Percentiles rank a stretch among this genome's conserved stretches.
phyloP scores from a whole-genome alignment of 2,888 invertebrate species.

The Caenorhabditis doughertyi region DNA sequence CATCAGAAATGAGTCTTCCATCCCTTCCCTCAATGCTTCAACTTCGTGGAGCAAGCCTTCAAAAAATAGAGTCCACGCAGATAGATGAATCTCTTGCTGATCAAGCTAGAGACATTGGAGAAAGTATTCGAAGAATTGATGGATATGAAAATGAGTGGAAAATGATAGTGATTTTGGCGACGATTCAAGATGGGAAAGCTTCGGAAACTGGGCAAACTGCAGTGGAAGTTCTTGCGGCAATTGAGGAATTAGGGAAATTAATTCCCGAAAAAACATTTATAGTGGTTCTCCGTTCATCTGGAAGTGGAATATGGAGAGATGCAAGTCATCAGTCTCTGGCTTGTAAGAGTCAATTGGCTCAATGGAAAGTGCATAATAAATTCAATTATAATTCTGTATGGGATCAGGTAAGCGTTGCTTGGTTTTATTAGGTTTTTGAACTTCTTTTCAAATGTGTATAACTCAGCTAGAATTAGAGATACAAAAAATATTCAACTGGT shows the following conservation, averaged over 20 bases:
- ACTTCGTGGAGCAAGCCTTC: slow-evolving; percentile 65
- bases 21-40: slow-evolving; percentile 68
- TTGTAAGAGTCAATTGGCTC: slow-evolving; percentile 67
- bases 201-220: slow-evolving; percentile 75
- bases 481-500: too few relatives aligned
- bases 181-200: slow-evolving; percentile 74
- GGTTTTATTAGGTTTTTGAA: too few relatives aligned
- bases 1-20: slow-evolving; percentile 63
- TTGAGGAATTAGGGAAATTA: slow-evolving; percentile 67
- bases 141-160: slow-evolving; percentile 72
- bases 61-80: slow-evolving; percentile 62
- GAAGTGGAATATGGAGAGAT: slow-evolving; percentile 73
- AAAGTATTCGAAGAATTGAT: slow-evolving; percentile 55
- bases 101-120: slow-evolving; percentile 67
- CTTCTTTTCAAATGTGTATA: neutral
- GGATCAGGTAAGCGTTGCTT: slow-evolving; percentile 65
- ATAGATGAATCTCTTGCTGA: slow-evolving; percentile 66
- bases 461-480: too few relatives aligned
- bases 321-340: slow-evolving; percentile 69
- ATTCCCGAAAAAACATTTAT: slow-evolving; percentile 71
- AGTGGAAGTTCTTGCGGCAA: slow-evolving; percentile 72
- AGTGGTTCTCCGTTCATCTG: slow-evolving; percentile 69
- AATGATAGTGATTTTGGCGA: slow-evolving; percentile 71
- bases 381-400: slow-evolving; percentile 73
- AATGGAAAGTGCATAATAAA: slow-evolving; percentile 72